Conservation (phyloP, 2,797 vertebrate species). For the Calcarius lapponicus region DNA sequence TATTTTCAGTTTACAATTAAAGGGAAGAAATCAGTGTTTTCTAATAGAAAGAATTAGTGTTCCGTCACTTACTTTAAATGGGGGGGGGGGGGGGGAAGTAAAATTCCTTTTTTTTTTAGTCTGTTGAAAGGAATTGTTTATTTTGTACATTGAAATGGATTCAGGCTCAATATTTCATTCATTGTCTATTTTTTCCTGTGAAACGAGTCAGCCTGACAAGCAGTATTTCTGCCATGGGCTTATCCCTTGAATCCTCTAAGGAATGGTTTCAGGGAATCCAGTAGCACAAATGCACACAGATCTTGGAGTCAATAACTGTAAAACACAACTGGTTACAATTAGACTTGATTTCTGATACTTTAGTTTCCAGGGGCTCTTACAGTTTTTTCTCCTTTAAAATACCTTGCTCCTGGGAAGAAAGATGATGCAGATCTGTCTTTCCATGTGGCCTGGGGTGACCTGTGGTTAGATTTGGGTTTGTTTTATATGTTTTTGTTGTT, state of each 20-base stretch:
- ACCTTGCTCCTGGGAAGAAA: neutral
- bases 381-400: neutral
- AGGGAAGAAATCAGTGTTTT: neutral
- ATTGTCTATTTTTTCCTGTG: neutral
- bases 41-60: neutral
- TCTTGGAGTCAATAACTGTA: neutral
- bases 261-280: neutral
- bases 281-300: neutral
- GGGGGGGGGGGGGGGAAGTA: rapidly evolving
- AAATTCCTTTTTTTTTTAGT: neutral
- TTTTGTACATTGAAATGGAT: neutral
- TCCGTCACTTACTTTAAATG: neutral
- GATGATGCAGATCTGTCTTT: neutral
- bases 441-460: neutral
- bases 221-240: neutral
- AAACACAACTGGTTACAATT: neutral
- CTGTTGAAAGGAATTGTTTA: neutral
- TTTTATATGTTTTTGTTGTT: neutral
- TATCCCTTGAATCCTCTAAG: neutral
- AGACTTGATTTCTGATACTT: neutral
- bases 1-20: neutral
- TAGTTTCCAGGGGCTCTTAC: neutral
- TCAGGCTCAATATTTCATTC: neutral
- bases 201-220: neutral
- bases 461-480: neutral